phyloP scores from a whole-genome alignment of 2,113 vertebrate species.

The Salvelinus namaycush region DNA sequence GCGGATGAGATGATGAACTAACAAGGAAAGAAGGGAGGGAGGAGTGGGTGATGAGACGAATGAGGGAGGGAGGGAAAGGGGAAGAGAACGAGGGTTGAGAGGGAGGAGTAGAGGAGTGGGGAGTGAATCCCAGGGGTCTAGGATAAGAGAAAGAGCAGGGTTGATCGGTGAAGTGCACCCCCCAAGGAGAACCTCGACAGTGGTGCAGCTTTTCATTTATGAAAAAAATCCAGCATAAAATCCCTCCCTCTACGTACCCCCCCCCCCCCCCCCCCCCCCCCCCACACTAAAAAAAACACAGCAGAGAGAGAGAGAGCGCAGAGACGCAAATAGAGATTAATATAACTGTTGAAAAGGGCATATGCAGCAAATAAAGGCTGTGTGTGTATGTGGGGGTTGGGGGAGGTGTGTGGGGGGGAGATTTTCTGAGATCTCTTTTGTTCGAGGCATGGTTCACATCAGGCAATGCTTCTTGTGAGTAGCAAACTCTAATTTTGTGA shows the following conservation, averaged over 20 bases:
- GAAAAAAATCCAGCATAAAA: conserved; percentile 3
- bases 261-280: not conserved
- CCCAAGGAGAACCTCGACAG: conserved; percentile 36
- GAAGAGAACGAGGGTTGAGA: conserved; percentile 24
- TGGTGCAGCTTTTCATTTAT: conserved; percentile 58
- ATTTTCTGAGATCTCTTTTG: too few species aligned
- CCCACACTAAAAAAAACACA: not conserved
- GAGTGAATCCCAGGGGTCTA: conserved; percentile 51
- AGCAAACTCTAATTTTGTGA: too few species aligned
- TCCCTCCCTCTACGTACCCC: not conserved
- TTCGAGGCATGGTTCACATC: too few species aligned
- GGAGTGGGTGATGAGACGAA: conserved; percentile 6
- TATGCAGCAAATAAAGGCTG: too few species aligned
- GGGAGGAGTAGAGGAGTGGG: conserved; percentile 23
- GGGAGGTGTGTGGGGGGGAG: not conserved
- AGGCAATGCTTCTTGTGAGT: too few species aligned
- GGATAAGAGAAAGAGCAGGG: conserved; percentile 42
- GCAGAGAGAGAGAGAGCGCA: conserved; percentile 26
- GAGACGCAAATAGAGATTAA: not conserved
- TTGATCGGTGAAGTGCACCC: conserved; percentile 37
- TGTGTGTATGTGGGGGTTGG: too few species aligned
- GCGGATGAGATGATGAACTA: not conserved
- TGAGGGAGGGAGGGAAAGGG: conserved; percentile 35
- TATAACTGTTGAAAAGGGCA: too few species aligned
- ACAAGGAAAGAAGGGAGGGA: not conserved